Evolutionary conservation across 2,888 invertebrate species (phyloP).

Genomic region (Apocheima hispidaria): DNA sequence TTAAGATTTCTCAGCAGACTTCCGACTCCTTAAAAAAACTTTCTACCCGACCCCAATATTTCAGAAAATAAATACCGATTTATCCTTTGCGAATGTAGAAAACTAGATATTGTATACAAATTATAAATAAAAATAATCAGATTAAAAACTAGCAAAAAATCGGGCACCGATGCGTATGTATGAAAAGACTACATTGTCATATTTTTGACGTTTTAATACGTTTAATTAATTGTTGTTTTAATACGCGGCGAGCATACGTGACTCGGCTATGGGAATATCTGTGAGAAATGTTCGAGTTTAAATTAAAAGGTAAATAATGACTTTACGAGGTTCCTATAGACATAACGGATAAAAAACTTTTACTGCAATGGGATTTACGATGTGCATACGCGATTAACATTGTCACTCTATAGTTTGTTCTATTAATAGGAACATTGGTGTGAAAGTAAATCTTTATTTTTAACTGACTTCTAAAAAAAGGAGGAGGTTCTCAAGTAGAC

Average conservation of each 20-base stretch:
- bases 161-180: constrained; percentile 15
- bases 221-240: no score
- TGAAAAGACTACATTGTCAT: constrained; percentile 6
- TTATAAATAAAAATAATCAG: constrained; percentile 1
- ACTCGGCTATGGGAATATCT: constrained; percentile 56
- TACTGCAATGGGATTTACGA: constrained; percentile 51
- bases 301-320: constrained; percentile 70
- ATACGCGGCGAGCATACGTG: constrained; percentile 47
- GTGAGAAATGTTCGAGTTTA: constrained; percentile 57
- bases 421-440: constrained; percentile 33
- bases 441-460: constrained; percentile 34
- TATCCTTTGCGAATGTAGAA: no score
- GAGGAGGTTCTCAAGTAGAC: no score
- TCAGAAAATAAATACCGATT: no score
- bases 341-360: constrained; percentile 64
- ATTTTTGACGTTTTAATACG: constrained; percentile 13
- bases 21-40: no score
- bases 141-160: constrained; percentile 12
- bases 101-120: not conserved
- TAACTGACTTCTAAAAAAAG: no score
- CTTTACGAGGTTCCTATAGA: constrained; percentile 53
- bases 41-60: not conserved
- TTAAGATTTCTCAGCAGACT: no score
- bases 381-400: constrained; percentile 54
- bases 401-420: constrained; percentile 45